Evolutionary conservation across 2,797 vertebrate genomes (phyloP), one percentile per base, ranked within the genome.

Genomic region (Poeciliopsis turneri): DNA sequence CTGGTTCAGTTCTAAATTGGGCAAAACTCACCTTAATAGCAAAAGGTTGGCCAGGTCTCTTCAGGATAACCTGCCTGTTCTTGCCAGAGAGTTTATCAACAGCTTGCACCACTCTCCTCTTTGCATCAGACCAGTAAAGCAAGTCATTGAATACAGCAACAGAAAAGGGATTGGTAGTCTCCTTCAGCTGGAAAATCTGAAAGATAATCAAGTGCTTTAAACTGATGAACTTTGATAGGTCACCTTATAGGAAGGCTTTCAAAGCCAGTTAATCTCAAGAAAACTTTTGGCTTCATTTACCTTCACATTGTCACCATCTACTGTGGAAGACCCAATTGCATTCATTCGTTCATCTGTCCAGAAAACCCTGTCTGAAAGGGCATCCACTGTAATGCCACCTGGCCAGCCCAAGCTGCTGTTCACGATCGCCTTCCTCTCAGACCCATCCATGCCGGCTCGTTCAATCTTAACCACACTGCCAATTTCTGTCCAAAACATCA

Each of bases 401-500:
- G 98, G 98, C 96, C 97, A 97, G 78, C 96, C 96, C 73, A 98
- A 92, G 20, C 96, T 95, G 41, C 92, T 86, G 49, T 81, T 91
- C 51, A 99, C 92, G 55, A 99, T 85, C 3, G 93, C 89, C 0
- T 53, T 95, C 81, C 94, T 91, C 72, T 90, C 91, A 0, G 95
- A 97, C 2, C 98, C 98, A 16, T 99, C 98, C 98, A 99, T 99
- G 36, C 96, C 94, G 0, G 97, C 96, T 78, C 95, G 85, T 88
- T 96, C 96, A 33, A 99, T 97, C 84, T 96, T 96, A 51, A 97
- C 94, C 0, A 95, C 82, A 6, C 87, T 93, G 39, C 97, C 96
- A 36, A 96, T 95, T 82, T 97, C 96, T 7, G 97, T 96, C 98
- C 97, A 99, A 91, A 98, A 99, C 96, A 99, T 97, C 76, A 98